Evolutionary conservation across 2,888 invertebrate genomes (phyloP).

Genomic region (Standfussiana lucernea): DNA sequence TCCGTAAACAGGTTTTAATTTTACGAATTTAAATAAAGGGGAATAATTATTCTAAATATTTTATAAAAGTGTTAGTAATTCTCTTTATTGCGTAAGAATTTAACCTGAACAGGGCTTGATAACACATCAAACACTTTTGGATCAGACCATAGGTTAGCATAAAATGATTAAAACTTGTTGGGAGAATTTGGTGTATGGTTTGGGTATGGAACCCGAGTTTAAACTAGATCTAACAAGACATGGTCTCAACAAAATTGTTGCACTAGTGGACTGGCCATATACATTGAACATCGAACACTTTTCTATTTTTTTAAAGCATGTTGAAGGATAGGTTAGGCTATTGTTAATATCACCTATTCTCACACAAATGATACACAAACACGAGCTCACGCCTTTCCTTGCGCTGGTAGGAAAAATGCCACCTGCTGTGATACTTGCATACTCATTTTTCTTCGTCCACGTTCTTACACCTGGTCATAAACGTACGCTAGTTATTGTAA

Average conservation of each 20-base stretch:
- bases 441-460: not conserved
- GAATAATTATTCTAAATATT: not conserved
- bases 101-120: not conserved
- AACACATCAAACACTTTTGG: not conserved
- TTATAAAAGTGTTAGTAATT: not conserved
- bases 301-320: not conserved
- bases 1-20: not conserved
- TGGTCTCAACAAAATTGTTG: not conserved
- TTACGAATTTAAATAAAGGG: not conserved
- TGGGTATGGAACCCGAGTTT: not conserved
- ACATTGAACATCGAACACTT: not conserved
- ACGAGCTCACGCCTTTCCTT: not conserved
- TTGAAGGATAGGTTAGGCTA: not conserved
- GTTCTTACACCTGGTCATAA: not conserved
- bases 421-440: not conserved
- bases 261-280: not conserved
- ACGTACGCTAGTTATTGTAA: constrained; percentile 1
- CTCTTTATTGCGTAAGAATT: not conserved
- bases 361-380: not conserved
- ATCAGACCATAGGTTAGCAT: not conserved
- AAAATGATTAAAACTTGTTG: not conserved
- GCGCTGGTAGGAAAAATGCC: not conserved
- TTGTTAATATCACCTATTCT: not conserved
- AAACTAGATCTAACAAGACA: not conserved
- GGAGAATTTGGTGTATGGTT: not conserved